Evolutionary conservation across 2,888 invertebrate genomes (phyloP).

Genomic region (Cryptosula pallasiana): DNA sequence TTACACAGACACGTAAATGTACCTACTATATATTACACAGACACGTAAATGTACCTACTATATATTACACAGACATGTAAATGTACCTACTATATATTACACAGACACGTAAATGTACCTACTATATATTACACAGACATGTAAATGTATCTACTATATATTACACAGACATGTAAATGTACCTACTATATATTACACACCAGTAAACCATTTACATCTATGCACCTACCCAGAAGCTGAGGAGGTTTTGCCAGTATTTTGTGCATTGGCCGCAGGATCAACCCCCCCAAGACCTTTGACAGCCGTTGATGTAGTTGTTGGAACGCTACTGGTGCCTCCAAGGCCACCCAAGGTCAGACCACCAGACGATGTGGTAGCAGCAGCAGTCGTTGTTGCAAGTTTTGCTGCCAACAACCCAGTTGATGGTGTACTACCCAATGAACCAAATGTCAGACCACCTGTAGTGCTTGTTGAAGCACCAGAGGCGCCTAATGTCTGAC

Average conservation of each 20-base stretch:
- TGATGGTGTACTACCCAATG: neutral
- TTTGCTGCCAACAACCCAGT: slow-evolving; percentile 26
- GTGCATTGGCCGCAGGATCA: slow-evolving; percentile 47
- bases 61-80: too few relatives aligned
- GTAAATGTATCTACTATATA: too few relatives aligned
- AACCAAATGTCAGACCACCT: neutral
- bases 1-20: too few relatives aligned
- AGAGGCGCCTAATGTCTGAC: neutral
- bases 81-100: too few relatives aligned
- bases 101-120: too few relatives aligned
- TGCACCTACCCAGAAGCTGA: too few relatives aligned
- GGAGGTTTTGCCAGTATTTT: slow-evolving; percentile 11
- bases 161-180: too few relatives aligned
- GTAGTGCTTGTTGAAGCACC: neutral
- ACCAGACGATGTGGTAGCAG: slow-evolving; percentile 25
- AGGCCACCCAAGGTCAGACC: slow-evolving; percentile 22
- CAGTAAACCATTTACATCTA: too few relatives aligned
- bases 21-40: too few relatives aligned
- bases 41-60: too few relatives aligned
- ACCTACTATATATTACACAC: too few relatives aligned
- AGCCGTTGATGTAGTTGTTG: slow-evolving; percentile 43
- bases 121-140: too few relatives aligned
- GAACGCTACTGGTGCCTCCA: slow-evolving; percentile 20
- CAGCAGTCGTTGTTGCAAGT: slow-evolving; percentile 29
- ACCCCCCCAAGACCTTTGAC: slow-evolving; percentile 68